Evolutionary conservation across 2,888 invertebrate genomes (phyloP).

Genomic region (Entomobrya multifasciata): DNA sequence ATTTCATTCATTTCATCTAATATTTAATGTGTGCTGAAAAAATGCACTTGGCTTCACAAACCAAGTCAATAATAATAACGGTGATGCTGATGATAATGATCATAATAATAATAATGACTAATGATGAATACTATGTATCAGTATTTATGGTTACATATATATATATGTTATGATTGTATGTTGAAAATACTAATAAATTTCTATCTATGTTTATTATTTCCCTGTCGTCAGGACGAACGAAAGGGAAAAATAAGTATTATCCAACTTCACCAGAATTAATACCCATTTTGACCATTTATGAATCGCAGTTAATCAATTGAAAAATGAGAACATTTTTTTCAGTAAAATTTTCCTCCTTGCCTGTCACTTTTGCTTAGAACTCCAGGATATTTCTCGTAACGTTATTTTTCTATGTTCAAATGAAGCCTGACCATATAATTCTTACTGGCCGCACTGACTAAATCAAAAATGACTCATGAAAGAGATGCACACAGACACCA

Average conservation of each 20-base stretch:
- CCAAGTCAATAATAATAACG: slow-evolving; percentile 36
- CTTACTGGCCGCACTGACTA: neutral
- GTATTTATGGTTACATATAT: neutral
- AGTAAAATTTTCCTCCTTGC: neutral
- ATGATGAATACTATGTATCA: slow-evolving; percentile 33
- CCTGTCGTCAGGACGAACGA: slow-evolving; percentile 60
- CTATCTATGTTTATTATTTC: slow-evolving; percentile 67
- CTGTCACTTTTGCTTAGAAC: neutral
- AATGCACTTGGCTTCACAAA: slow-evolving; percentile 23
- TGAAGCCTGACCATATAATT: neutral
- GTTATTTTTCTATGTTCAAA: neutral
- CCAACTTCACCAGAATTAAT: slow-evolving; percentile 53
- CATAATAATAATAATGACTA: slow-evolving; percentile 36
- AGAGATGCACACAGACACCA: neutral
- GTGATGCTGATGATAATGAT: slow-evolving; percentile 18
- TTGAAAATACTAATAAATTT: slow-evolving; percentile 69
- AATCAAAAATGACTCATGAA: neutral
- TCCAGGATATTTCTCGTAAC: no score
- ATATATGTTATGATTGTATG: neutral
- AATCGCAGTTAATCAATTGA: slow-evolving; percentile 69
- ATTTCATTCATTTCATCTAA: slow-evolving; percentile 15
- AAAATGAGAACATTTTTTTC: slow-evolving; percentile 47
- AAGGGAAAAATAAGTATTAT: slow-evolving; percentile 12
- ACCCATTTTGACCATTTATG: slow-evolving; percentile 32
- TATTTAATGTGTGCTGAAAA: neutral